A percentile compares a stretch with the other conserved stretches of the same genome.
These are phyloP conservation scores for Adrianichthys oophorus DNA, from an alignment of 2,797 vertebrate genomes.

Conservation along the genomic window DNA sequence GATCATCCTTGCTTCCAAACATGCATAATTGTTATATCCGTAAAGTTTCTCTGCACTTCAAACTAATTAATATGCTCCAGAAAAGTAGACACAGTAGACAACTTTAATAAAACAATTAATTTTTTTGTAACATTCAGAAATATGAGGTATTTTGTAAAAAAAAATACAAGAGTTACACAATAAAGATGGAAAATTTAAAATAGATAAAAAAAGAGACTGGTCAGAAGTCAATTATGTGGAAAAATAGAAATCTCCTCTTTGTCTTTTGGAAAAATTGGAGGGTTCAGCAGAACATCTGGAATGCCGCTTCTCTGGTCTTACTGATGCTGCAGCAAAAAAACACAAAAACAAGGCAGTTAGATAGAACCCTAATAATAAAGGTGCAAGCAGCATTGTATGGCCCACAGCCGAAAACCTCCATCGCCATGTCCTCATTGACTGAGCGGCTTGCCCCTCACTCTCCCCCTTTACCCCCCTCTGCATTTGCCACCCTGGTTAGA, in stretches of 20 bases:
- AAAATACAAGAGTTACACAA: background rate
- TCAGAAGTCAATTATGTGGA: background rate
- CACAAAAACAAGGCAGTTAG: background rate
- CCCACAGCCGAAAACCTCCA: too few relatives aligned
- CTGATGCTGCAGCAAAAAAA: slow-evolving; percentile 35
- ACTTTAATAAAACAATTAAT: too few relatives aligned
- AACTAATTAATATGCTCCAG: too few relatives aligned
- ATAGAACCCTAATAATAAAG: background rate
- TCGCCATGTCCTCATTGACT: too few relatives aligned
- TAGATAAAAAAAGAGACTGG: too few relatives aligned
- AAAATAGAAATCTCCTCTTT: background rate
- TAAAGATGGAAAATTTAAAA: too few relatives aligned
- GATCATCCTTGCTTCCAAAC: slow-evolving; percentile 5
- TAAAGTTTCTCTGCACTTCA: slow-evolving; percentile 8
- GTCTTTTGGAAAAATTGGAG: slow-evolving; percentile 22
- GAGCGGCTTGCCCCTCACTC: too few relatives aligned
- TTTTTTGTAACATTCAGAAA: too few relatives aligned
- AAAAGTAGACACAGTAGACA: too few relatives aligned
- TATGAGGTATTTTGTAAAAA: background rate
- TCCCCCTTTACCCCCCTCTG: too few relatives aligned
- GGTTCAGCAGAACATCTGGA: background rate
- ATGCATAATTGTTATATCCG: slow-evolving; percentile 6
- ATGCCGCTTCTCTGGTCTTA: slow-evolving; percentile 34
- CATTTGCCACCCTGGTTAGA: too few relatives aligned
- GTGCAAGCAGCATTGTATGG: too few relatives aligned